Evolutionary conservation across 2,113 vertebrate species (phyloP), one percentile per base, ranked within the genome.

Genomic region (Syngnathus typhle): DNA sequence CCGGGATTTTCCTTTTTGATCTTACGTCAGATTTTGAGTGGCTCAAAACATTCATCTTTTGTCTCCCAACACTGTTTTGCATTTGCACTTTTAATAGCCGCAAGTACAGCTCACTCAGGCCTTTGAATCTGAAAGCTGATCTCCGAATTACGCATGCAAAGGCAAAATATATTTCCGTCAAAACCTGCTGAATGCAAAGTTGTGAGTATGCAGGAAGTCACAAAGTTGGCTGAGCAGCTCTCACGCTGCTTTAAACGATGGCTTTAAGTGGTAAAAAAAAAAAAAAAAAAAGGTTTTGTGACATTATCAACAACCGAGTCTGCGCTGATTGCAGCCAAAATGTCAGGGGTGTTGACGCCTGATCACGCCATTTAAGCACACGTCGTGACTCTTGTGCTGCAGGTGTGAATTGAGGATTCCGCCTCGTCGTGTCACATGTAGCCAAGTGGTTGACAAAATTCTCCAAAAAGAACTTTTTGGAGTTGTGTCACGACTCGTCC

Each of bases 351-450:
- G 23, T 23, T 12, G 0, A 60, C 9, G 2, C 18, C 7, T 39
- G 8, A 62, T 27, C 39, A 16, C 60, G 16, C 5, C 4, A 41
- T 61, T 43, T 5, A 21, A 12, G 21, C 15, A 37, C n/a, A 39
- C 21, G 11, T 69, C 4, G 4, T 44, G 60, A 68, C 32, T 51
- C 55, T 59, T 54, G 27, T 32, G 27, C 27, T 32, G 27, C 27
- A 32, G 27, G 27, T 32, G 27, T 32, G 27, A 32, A 32, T 32
- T 32, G 27, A 3, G 27, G 27, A 32, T 32, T 32, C 27, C 27
- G 27, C 27, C 27, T 32, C 27, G 27, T 32, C 27, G 84, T 68
- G 32, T 58, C 79, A 81, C 84, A 77, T 60, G 73, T 52, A 54
- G 60, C 51, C 5, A 61, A 51, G 18, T 18, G 39, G 23, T 58